These are phyloP conservation scores for Microcebus murinus DNA, from an alignment of 2,113 vertebrate genomes.

Conservation along the genomic window DNA sequence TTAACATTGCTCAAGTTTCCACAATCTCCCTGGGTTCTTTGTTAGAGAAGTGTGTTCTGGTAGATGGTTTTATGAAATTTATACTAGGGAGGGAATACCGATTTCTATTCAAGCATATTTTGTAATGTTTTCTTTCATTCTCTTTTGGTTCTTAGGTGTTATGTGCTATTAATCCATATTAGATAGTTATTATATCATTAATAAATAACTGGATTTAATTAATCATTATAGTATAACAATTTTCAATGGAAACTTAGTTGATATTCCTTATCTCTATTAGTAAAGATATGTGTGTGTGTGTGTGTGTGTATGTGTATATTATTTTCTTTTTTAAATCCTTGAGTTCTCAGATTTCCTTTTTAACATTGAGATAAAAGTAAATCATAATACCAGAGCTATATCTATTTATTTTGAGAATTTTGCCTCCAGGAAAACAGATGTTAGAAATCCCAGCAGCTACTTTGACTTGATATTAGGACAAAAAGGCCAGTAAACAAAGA, in stretches of 20 bases:
- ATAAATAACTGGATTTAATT: not conserved
- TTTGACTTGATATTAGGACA: conserved; percentile 26
- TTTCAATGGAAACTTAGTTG: conserved; percentile 11
- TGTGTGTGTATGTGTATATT: not conserved
- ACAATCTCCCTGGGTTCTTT: not conserved
- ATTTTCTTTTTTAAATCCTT: not conserved
- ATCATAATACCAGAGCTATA: conserved; percentile 11
- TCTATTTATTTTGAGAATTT: conserved; percentile 32
- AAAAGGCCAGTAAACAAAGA: conserved; percentile 33
- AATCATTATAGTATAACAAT: not conserved
- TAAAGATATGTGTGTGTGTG: not conserved
- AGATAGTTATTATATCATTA: not conserved
- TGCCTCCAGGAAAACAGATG: conserved; percentile 34
- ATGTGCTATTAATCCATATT: not conserved
- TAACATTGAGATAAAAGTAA: conserved; percentile 48
- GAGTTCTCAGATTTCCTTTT: not conserved
- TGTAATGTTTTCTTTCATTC: not conserved
- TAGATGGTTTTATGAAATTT: not conserved
- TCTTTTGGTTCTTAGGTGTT: not conserved
- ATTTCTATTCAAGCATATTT: not conserved
- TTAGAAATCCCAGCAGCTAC: not conserved
- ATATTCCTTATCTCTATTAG: not conserved
- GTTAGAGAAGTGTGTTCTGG: not conserved
- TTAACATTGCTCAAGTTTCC: not conserved
- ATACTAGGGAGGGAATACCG: not conserved